Conservation (phyloP, 2,888 invertebrate species). For the Xylocampa areola region DNA sequence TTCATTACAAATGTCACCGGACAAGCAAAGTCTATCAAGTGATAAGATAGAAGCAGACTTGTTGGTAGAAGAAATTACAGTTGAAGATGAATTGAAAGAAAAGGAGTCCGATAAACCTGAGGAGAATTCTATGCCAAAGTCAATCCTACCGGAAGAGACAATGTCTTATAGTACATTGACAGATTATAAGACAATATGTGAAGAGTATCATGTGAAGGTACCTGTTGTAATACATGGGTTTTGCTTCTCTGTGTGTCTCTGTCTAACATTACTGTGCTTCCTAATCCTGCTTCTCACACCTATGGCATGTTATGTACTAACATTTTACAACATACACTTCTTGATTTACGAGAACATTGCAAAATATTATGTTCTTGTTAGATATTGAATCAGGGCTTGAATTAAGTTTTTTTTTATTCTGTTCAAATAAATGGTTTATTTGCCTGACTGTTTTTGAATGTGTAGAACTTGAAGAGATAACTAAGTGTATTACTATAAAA, state of each 20-base stretch:
- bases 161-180: constrained; percentile 90
- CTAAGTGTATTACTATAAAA: not conserved
- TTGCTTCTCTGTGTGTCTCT: constrained; percentile 60
- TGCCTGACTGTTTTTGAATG: constrained; percentile 45
- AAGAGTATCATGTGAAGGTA: constrained; percentile 92
- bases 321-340: constrained; percentile 62
- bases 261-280: constrained; percentile 48
- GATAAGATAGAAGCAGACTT: constrained; percentile 79
- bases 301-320: constrained; percentile 69
- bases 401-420: constrained; percentile 21
- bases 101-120: constrained; percentile 66
- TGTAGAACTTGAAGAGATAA: constrained; percentile 18
- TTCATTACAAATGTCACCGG: constrained; percentile 62
- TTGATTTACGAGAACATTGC: constrained; percentile 61
- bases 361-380: constrained; percentile 51
- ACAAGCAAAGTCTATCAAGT: constrained; percentile 70
- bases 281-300: constrained; percentile 65
- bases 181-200: constrained; percentile 93
- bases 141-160: constrained; percentile 78
- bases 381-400: constrained; percentile 6
- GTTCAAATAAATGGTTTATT: constrained; percentile 48
- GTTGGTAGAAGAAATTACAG: constrained; percentile 80
- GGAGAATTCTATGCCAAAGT: constrained; percentile 76
- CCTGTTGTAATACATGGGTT: constrained; percentile 63
- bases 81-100: constrained; percentile 74